These are phyloP conservation scores for Microtus richardsoni DNA, from an alignment of 2,113 vertebrate genomes.

Conservation along the genomic window DNA sequence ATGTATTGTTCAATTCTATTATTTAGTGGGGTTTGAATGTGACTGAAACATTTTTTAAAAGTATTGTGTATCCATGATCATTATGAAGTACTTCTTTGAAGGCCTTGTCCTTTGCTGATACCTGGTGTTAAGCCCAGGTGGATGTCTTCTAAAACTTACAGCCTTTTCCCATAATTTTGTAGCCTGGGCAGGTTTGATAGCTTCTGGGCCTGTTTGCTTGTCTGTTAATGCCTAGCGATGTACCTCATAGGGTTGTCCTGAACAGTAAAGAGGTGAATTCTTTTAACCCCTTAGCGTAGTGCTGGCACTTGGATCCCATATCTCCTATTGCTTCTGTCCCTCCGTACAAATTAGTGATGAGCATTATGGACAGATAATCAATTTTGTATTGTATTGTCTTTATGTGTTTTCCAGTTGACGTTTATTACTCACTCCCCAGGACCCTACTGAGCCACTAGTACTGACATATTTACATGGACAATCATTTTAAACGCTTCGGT, in stretches of 20 bases:
- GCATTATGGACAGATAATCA: background rate
- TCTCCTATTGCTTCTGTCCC: background rate
- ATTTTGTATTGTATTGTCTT: slow-evolving; percentile 8
- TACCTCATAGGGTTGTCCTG: background rate
- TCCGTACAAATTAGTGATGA: background rate
- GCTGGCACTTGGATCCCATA: background rate
- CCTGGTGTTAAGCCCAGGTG: background rate
- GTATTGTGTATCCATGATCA: slow-evolving; percentile 17
- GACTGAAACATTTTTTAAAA: background rate
- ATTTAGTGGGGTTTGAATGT: slow-evolving; percentile 27
- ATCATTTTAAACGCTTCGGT: slow-evolving; percentile 25
- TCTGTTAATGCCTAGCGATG: background rate
- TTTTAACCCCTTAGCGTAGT: background rate
- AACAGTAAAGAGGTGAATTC: background rate
- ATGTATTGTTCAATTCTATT: slow-evolving; percentile 17
- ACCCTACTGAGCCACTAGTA: background rate
- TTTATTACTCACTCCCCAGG: background rate
- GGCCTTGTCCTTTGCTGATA: background rate
- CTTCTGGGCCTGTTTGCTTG: slow-evolving; percentile 24
- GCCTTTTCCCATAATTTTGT: background rate
- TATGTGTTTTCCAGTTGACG: background rate
- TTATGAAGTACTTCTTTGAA: slow-evolving; percentile 5
- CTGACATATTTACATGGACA: background rate
- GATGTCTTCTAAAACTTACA: background rate
- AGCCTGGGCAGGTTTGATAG: background rate